phyloP scores from a whole-genome alignment of 2,113 vertebrate species.

The Rhabdornis inornatus region DNA sequence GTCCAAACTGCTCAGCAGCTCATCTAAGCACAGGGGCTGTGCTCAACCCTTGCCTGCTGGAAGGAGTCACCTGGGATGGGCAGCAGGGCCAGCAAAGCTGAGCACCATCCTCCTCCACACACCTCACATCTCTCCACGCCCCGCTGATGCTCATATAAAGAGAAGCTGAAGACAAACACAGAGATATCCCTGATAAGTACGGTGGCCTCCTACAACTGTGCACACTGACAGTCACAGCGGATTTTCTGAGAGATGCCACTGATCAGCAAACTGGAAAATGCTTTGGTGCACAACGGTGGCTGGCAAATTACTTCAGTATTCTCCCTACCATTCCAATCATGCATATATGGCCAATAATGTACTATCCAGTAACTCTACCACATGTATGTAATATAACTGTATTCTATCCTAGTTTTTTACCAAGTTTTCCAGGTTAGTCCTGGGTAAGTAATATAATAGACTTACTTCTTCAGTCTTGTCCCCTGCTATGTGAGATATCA shows the following conservation, averaged over 20 bases:
- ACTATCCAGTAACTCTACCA: neutral
- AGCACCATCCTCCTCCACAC: neutral
- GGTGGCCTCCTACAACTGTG: neutral
- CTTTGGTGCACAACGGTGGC: neutral
- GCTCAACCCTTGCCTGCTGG: neutral
- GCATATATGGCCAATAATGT: neutral
- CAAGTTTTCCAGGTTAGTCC: neutral
- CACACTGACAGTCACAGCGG: neutral
- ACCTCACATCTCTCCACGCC: neutral
- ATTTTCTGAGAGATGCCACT: neutral
- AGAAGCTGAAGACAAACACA: neutral
- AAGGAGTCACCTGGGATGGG: neutral
- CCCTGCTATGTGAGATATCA: fast-evolving
- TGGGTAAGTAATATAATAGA: neutral
- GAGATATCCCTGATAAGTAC: neutral
- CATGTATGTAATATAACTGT: neutral
- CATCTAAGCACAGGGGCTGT: neutral
- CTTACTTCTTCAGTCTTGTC: neutral
- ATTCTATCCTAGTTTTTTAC: neutral
- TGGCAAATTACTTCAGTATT: neutral
- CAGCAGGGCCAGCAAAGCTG: fast-evolving
- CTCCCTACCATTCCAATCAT: neutral
- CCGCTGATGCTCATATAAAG: neutral
- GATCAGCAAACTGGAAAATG: neutral
- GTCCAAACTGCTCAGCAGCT: neutral